A percentile compares a stretch with the other conserved stretches of the same genome.
These are phyloP conservation scores for Cylindroiulus punctatus DNA, from an alignment of 2,888 invertebrate genomes.

Conservation along the genomic window DNA sequence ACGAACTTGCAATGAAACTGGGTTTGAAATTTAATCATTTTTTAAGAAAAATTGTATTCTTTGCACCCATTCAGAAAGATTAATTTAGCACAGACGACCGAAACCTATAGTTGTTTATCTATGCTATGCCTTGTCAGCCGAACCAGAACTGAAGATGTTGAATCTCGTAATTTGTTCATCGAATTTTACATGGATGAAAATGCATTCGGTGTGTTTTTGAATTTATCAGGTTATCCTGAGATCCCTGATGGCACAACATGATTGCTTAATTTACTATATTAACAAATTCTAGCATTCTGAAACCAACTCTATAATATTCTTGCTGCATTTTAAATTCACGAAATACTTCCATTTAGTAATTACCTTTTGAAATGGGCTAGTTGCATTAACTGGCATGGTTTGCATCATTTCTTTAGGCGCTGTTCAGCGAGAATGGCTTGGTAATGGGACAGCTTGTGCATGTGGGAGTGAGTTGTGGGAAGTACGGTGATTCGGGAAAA, in stretches of 20 bases:
- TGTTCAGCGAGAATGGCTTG: background rate
- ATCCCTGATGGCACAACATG: background rate
- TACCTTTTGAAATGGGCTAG: background rate
- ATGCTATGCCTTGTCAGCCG: slow-evolving; percentile 1
- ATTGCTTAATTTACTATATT: background rate
- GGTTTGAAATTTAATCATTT: no score
- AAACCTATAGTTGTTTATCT: background rate
- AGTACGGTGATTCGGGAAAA: background rate
- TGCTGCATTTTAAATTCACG: background rate
- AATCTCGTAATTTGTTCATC: background rate
- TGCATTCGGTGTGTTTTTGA: slow-evolving; percentile 1
- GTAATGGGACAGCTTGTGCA: background rate
- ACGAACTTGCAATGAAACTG: no score
- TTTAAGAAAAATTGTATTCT: background rate
- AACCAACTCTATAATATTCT: background rate
- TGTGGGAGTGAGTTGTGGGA: background rate
- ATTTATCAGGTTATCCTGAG: background rate
- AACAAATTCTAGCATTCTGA: background rate
- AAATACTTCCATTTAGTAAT: background rate
- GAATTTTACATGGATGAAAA: background rate
- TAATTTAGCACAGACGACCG: background rate
- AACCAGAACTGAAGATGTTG: slow-evolving; percentile 23
- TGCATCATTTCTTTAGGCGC: background rate
- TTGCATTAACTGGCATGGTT: background rate
- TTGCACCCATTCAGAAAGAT: background rate